Evolutionary conservation across 1,140 invertebrate species (phyloP).

Genomic region (Hypsibius dujardini): DNA sequence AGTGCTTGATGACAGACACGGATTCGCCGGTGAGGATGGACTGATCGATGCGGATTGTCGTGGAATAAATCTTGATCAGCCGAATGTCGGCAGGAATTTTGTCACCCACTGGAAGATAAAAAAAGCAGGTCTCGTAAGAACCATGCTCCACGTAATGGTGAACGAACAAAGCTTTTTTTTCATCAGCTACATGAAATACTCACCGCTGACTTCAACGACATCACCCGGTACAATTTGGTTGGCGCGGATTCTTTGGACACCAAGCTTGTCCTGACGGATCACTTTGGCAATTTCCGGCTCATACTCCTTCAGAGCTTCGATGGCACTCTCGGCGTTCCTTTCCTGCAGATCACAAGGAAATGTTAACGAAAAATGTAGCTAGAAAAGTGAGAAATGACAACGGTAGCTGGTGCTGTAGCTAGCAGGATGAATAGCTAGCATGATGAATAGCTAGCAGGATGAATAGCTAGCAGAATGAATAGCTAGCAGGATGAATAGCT

Average conservation of each 20-base stretch:
- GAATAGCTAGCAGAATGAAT: too few species aligned
- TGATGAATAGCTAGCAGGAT: too few species aligned
- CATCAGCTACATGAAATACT: slow-evolving; percentile 25
- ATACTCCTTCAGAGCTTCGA: slow-evolving; percentile 99
- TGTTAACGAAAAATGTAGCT: too few species aligned
- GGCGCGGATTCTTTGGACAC: slow-evolving; percentile 89
- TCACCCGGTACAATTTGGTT: slow-evolving; percentile 97
- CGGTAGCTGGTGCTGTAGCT: too few species aligned
- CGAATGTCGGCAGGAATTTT: slow-evolving; percentile 99
- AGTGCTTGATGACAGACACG: slow-evolving; percentile 98
- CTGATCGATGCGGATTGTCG: slow-evolving; percentile 96
- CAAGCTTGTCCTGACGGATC: slow-evolving; percentile 72
- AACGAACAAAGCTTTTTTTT: slow-evolving; percentile 1
- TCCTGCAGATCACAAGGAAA: too few species aligned
- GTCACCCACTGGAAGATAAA: slow-evolving; percentile 69
- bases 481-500: too few species aligned
- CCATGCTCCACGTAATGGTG: neutral
- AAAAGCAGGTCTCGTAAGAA: slow-evolving; percentile 19
- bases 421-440: too few species aligned
- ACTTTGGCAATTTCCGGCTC: slow-evolving; percentile 99
- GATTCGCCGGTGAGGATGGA: slow-evolving; percentile 98
- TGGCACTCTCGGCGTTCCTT: slow-evolving; percentile 98
- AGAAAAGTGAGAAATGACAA: too few species aligned
- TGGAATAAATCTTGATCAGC: slow-evolving; percentile 86
- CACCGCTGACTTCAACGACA: slow-evolving; percentile 75